These are phyloP conservation scores for Melanerpes formicivorus DNA, from an alignment of 2,113 vertebrate genomes.

Conservation along the genomic window DNA sequence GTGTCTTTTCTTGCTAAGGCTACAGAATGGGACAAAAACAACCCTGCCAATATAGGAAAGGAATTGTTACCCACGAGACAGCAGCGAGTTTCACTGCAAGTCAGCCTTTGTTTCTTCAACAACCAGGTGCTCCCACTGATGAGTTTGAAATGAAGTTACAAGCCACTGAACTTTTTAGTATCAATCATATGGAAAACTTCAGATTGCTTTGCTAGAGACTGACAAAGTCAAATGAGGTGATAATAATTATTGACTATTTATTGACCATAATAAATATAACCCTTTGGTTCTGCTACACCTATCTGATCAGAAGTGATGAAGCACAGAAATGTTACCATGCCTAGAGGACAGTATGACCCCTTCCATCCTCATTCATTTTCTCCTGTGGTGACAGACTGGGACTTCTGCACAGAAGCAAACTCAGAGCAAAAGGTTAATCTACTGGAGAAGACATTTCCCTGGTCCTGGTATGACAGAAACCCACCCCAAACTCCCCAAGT, in stretches of 20 bases:
- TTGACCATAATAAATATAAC: too few relatives aligned
- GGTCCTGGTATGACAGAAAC: fast-evolving
- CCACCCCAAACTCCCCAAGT: not conserved
- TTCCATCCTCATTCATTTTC: not conserved
- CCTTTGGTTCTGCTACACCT: not conserved
- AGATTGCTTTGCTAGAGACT: not conserved
- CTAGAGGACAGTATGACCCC: not conserved
- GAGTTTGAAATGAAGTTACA: not conserved
- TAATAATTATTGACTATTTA: not conserved
- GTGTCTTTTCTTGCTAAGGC: not conserved
- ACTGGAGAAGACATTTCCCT: not conserved
- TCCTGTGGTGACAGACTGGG: not conserved
- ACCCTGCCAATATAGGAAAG: not conserved
- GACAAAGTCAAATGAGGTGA: not conserved
- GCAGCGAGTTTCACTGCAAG: not conserved
- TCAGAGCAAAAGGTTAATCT: not conserved
- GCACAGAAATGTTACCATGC: not conserved
- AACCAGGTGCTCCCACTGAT: not conserved
- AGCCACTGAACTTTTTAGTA: not conserved
- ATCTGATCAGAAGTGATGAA: not conserved
- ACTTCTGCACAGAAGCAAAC: not conserved
- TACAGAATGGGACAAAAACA: not conserved
- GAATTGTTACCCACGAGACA: not conserved
- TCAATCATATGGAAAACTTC: not conserved
- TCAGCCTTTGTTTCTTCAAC: not conserved